phyloP scores from a whole-genome alignment of 2,888 invertebrate species.

The Amphiduros pacificus region DNA sequence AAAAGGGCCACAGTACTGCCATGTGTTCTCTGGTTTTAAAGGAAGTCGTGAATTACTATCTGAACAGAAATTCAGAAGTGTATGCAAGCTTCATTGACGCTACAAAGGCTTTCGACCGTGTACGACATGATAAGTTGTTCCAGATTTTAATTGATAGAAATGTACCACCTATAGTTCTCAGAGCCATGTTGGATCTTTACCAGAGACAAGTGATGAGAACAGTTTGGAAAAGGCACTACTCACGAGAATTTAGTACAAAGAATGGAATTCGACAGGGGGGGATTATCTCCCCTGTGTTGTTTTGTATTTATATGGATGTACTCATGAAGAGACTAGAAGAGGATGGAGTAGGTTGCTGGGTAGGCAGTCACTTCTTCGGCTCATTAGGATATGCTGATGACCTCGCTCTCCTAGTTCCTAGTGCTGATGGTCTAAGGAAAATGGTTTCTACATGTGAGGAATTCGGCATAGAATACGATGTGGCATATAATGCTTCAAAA shows the following conservation, averaged over 20 bases:
- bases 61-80: neutral
- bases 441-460: too few relatives aligned
- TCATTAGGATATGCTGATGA: conserved; percentile 5
- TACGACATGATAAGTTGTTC: neutral
- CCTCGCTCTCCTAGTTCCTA: neutral
- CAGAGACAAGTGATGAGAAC: neutral
- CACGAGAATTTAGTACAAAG: neutral
- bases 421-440: too few relatives aligned
- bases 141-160: conserved; percentile 1
- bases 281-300: neutral
- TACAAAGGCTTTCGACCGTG: neutral
- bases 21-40: neutral
- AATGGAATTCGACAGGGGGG: neutral
- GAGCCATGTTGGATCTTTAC: neutral
- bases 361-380: neutral
- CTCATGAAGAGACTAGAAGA: neutral
- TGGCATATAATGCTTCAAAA: too few relatives aligned
- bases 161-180: neutral
- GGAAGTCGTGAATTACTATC: neutral
- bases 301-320: conserved; percentile 7
- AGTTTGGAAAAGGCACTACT: neutral
- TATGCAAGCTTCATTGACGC: neutral
- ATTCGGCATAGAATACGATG: too few relatives aligned
- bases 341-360: neutral
- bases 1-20: neutral